These are phyloP conservation scores for Chamaea fasciata DNA, from an alignment of 2,113 vertebrate genomes.

Conservation along the genomic window DNA sequence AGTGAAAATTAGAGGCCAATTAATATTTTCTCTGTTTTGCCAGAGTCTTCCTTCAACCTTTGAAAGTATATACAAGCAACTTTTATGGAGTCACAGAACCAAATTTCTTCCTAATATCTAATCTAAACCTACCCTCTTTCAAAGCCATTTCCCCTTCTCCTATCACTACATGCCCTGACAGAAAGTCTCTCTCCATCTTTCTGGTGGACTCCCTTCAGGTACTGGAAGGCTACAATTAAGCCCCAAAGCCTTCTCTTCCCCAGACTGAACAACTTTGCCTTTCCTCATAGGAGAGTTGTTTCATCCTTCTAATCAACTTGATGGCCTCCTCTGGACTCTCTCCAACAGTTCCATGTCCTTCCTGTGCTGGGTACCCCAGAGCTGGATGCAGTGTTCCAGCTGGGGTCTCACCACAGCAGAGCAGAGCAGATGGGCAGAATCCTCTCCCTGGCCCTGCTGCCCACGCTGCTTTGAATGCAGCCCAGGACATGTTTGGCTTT, in stretches of 20 bases:
- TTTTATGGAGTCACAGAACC: not conserved
- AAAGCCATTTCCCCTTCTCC: not conserved
- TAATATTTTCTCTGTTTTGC: not conserved
- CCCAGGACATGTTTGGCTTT: accelerated
- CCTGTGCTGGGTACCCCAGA: not conserved
- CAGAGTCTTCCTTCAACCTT: not conserved
- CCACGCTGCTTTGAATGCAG: not conserved
- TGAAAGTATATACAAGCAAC: not conserved
- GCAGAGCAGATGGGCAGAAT: not conserved
- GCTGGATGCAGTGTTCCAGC: accelerated
- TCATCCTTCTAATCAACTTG: not conserved
- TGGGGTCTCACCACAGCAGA: not conserved
- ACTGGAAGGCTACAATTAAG: not conserved
- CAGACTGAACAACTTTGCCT: not conserved
- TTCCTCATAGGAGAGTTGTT: not conserved
- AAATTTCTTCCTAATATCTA: not conserved
- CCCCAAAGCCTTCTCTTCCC: not conserved
- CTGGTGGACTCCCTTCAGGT: not conserved
- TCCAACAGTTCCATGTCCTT: not conserved
- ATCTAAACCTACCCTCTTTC: not conserved
- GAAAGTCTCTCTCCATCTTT: not conserved
- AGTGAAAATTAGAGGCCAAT: not conserved
- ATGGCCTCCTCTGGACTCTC: not conserved
- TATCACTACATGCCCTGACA: not conserved
- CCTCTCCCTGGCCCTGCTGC: not conserved